Percentiles rank a stretch among this genome's conserved stretches.
phyloP scores from a whole-genome alignment of 2,888 invertebrate species.

The Ormyrus nitidulus region DNA sequence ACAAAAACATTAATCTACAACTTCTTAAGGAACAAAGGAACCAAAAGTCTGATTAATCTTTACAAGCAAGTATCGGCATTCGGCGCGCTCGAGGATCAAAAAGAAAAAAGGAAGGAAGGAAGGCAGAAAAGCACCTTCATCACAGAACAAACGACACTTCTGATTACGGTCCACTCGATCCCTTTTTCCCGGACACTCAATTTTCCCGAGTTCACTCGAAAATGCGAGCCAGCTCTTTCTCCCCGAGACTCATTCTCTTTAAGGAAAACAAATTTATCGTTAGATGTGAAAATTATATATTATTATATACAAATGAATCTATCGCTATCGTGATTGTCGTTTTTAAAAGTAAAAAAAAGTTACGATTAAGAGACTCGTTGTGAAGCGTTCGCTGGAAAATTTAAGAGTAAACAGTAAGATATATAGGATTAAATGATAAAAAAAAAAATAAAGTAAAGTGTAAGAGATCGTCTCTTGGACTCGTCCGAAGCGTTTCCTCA shows the following conservation, averaged over 20 bases:
- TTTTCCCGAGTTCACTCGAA: slow-evolving; percentile 35
- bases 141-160: slow-evolving; percentile 26
- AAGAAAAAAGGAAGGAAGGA: background rate
- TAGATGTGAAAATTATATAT: slow-evolving; percentile 74
- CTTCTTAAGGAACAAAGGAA: slow-evolving; percentile 10
- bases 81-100: slow-evolving; percentile 11
- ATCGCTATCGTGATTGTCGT: slow-evolving; percentile 72
- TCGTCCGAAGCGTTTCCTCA: slow-evolving; percentile 22
- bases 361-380: slow-evolving; percentile 70
- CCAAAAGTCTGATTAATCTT: slow-evolving; percentile 29
- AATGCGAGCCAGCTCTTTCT: slow-evolving; percentile 47
- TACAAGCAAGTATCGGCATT: slow-evolving; percentile 29
- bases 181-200: slow-evolving; percentile 42
- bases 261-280: slow-evolving; percentile 70
- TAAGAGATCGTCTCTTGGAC: slow-evolving; percentile 35
- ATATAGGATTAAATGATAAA: slow-evolving; percentile 1
- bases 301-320: slow-evolving; percentile 71
- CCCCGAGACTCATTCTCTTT: slow-evolving; percentile 53
- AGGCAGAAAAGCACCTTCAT: slow-evolving; percentile 1
- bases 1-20: slow-evolving; percentile 25
- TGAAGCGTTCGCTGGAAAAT: slow-evolving; percentile 61
- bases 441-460: slow-evolving; percentile 9
- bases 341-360: slow-evolving; percentile 58
- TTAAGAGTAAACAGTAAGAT: slow-evolving; percentile 27
- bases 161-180: slow-evolving; percentile 38